Percentiles rank a stretch among this genome's conserved stretches.
Evolutionary conservation across 2,888 invertebrate genomes (phyloP).

Genomic region (Panzeria rudis): DNA sequence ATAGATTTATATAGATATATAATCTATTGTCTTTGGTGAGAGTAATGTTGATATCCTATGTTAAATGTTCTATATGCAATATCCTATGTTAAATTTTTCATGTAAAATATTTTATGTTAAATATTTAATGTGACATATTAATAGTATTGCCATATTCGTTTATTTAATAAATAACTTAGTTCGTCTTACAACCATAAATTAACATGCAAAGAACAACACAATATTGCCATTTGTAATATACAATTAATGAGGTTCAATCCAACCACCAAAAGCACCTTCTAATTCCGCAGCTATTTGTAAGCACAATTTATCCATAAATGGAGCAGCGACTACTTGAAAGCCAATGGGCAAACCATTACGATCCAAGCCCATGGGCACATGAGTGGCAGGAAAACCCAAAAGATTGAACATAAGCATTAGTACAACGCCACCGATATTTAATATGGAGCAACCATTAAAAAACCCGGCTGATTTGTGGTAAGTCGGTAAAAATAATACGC

Average conservation of each 20-base stretch:
- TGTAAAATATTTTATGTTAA: background rate
- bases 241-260: conserved; percentile 86
- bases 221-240: background rate
- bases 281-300: conserved; percentile 92
- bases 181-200: conserved; percentile 13
- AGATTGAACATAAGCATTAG: conserved; percentile 82
- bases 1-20: too few relatives aligned
- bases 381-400: conserved; percentile 90
- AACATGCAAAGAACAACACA: background rate
- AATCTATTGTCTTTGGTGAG: too few relatives aligned
- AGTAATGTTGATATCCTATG: too few relatives aligned
- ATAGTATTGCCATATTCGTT: conserved; percentile 43
- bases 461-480: conserved; percentile 87
- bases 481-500: conserved; percentile 90
- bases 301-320: conserved; percentile 91
- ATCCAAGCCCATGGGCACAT: conserved; percentile 88
- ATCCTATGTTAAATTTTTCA: background rate
- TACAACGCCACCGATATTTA: conserved; percentile 82
- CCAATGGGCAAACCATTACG: conserved; percentile 88
- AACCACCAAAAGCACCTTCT: conserved; percentile 92
- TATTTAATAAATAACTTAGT: conserved; percentile 44
- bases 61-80: too few relatives aligned
- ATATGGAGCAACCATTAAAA: conserved; percentile 86
- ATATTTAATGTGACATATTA: background rate
- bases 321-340: conserved; percentile 90